Conservation (phyloP, 2,797 vertebrate species). For the Chloroceryle inda region DNA sequence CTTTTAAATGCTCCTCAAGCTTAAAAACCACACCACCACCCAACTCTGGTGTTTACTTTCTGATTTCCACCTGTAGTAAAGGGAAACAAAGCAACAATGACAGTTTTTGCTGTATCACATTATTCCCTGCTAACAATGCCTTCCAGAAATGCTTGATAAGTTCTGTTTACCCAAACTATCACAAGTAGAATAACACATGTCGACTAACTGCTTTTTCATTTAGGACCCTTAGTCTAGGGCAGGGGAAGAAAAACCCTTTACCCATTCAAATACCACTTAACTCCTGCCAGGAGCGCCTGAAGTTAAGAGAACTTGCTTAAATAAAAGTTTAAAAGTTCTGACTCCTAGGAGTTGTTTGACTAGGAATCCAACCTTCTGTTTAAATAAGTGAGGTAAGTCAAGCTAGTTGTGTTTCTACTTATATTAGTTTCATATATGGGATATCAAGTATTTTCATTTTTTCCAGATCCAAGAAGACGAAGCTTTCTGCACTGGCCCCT, state of each 20-base stretch:
- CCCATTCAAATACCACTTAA: neutral
- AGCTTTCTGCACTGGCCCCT: slow-evolving; percentile 60
- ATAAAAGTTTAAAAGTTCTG: slow-evolving; percentile 15
- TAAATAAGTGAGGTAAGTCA: slow-evolving; percentile 50
- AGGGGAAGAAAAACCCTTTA: neutral
- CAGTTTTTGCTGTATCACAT: neutral
- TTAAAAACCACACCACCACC: neutral
- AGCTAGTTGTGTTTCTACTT: slow-evolving; percentile 54
- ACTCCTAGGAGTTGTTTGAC: slow-evolving; percentile 29
- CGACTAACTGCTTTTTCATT: slow-evolving; percentile 21
- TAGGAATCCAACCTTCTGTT: slow-evolving; percentile 48
- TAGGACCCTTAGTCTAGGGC: neutral
- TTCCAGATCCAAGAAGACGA: slow-evolving; percentile 72
- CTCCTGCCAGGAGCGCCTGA: neutral
- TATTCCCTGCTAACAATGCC: slow-evolving; percentile 13
- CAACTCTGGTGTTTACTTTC: slow-evolving; percentile 33
- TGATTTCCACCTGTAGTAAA: slow-evolving; percentile 29
- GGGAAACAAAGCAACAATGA: slow-evolving; percentile 32
- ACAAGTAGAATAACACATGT: slow-evolving; percentile 58
- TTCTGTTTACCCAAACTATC: slow-evolving; percentile 36
- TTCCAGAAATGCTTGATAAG: slow-evolving; percentile 24
- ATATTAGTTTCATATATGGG: slow-evolving; percentile 9
- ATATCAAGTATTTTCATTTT: slow-evolving; percentile 69
- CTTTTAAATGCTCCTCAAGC: neutral
- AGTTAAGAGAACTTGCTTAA: slow-evolving; percentile 29